Conservation (phyloP, 2,797 vertebrate genomes). For the Chaunax sp. region DNA sequence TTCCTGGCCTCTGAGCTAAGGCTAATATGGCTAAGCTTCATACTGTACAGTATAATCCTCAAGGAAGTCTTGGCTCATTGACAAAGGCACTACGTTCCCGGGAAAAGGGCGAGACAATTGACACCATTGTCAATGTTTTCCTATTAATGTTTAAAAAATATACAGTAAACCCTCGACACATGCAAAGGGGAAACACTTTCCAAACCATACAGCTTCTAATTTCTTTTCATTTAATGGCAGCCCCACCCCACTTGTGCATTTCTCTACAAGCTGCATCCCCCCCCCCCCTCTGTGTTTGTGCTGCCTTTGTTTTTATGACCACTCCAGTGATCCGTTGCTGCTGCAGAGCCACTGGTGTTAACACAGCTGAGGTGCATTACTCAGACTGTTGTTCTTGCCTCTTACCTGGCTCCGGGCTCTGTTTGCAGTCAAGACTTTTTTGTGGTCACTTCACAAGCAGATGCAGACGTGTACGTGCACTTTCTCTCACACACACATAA, state of each 20-base stretch:
- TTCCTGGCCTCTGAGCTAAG: slow-evolving; percentile 68
- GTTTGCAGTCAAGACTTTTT: slow-evolving; percentile 59
- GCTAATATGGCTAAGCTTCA: slow-evolving; percentile 71
- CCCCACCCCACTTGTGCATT: slow-evolving; percentile 13
- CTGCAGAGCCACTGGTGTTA: slow-evolving; percentile 78
- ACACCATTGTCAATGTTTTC: slow-evolving; percentile 41
- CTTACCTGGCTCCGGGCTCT: slow-evolving; percentile 76
- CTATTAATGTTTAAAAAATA: slow-evolving; percentile 46
- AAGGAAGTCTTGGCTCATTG: slow-evolving; percentile 68
- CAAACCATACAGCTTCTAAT: slow-evolving; percentile 12
- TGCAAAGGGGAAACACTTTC: slow-evolving; percentile 29
- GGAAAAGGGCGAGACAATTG: slow-evolving; percentile 36
- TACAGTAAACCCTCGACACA: slow-evolving; percentile 42
- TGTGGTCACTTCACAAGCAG: slow-evolving; percentile 48
- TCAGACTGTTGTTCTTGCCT: slow-evolving; percentile 72
- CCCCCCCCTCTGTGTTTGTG: slow-evolving; percentile 55
- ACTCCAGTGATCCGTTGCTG: slow-evolving; percentile 77
- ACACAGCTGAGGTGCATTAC: slow-evolving; percentile 85
- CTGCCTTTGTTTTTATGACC: slow-evolving; percentile 81
- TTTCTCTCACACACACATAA: slow-evolving; percentile 12
- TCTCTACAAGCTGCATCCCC: slow-evolving; percentile 29
- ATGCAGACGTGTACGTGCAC: slow-evolving; percentile 34
- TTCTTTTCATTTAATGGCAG: slow-evolving; percentile 36
- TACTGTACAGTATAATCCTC: slow-evolving; percentile 67
- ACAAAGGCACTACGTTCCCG: slow-evolving; percentile 67